Percentiles rank a stretch among this genome's conserved stretches.
Evolutionary conservation across 1,140 invertebrate genomes (phyloP).

Genomic region (Eumaeus atala): DNA sequence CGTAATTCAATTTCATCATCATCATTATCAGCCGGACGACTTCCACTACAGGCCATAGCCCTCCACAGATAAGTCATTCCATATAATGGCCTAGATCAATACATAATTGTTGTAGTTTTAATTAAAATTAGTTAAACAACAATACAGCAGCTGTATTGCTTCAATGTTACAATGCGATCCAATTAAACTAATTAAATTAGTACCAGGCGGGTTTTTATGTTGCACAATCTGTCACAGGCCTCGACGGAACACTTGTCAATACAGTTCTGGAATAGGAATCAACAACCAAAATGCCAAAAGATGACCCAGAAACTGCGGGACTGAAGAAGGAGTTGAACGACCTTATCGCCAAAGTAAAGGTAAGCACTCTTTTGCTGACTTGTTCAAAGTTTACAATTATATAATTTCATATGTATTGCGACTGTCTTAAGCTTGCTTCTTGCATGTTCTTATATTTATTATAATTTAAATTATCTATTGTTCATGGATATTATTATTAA

Average conservation of each 20-base stretch:
- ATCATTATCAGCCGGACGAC: too few species aligned
- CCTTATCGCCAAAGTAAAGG: slow-evolving; percentile 53
- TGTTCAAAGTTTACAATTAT: too few species aligned
- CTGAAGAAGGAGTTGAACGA: slow-evolving; percentile 87
- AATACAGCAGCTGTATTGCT: slow-evolving; percentile 29
- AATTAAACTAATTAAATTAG: slow-evolving; percentile 35
- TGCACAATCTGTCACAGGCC: slow-evolving; percentile 6
- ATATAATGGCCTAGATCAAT: too few species aligned
- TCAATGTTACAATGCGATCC: slow-evolving; percentile 30
- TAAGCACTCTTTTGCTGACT: slow-evolving; percentile 20
- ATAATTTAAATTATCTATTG: too few species aligned
- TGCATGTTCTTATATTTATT: too few species aligned
- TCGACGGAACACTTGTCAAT: slow-evolving; percentile 2
- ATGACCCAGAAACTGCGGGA: slow-evolving; percentile 83
- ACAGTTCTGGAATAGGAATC: slow-evolving; percentile 7
- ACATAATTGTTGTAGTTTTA: background rate
- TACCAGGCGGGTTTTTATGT: slow-evolving; percentile 19
- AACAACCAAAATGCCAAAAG: slow-evolving; percentile 76
- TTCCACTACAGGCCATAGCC: too few species aligned
- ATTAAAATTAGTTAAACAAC: slow-evolving; percentile 5
- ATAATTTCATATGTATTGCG: slow-evolving; percentile 9
- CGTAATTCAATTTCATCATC: too few species aligned
- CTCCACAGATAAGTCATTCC: too few species aligned
- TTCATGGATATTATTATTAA: too few species aligned
- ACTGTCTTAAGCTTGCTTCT: background rate